Percentiles rank a stretch among this genome's conserved stretches.
Conservation (phyloP, 1,140 invertebrate genomes). For the Limonius californicus region DNA sequence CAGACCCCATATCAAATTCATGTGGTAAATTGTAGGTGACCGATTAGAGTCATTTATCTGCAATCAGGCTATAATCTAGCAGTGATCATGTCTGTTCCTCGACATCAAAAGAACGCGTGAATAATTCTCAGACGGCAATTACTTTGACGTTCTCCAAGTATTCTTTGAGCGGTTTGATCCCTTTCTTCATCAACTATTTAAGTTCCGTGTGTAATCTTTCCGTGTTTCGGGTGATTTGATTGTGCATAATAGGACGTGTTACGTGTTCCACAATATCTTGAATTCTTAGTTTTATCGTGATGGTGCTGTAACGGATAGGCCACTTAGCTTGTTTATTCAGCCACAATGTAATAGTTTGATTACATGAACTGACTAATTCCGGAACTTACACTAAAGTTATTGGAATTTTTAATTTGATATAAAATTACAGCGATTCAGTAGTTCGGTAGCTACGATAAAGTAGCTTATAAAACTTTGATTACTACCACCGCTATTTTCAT, state of each 20-base stretch:
- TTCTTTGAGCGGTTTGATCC: slow-evolving; percentile 17
- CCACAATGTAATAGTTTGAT: not conserved
- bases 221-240: not conserved
- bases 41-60: slow-evolving; percentile 32
- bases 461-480: slow-evolving; percentile 27
- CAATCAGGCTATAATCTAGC: slow-evolving; percentile 31
- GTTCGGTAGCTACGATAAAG: not conserved
- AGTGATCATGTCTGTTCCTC: slow-evolving; percentile 24
- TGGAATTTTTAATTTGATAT: slow-evolving; percentile 5
- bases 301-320: not conserved
- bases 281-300: not conserved
- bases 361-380: not conserved
- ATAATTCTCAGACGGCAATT: slow-evolving; percentile 35
- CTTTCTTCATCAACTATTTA: slow-evolving; percentile 33
- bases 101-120: slow-evolving; percentile 39
- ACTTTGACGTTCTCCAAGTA: slow-evolving; percentile 33
- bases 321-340: not conserved
- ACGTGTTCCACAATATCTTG: not conserved
- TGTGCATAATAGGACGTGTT: not conserved
- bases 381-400: not conserved
- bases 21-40: slow-evolving; percentile 28
- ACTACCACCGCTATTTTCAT: slow-evolving; percentile 20
- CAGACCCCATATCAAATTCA: not conserved
- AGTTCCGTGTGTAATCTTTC: slow-evolving; percentile 23
- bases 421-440: slow-evolving; percentile 9